Percentiles rank a stretch among this genome's conserved stretches.
phyloP scores from a whole-genome alignment of 2,797 vertebrate species.

The Spizella passerina region DNA sequence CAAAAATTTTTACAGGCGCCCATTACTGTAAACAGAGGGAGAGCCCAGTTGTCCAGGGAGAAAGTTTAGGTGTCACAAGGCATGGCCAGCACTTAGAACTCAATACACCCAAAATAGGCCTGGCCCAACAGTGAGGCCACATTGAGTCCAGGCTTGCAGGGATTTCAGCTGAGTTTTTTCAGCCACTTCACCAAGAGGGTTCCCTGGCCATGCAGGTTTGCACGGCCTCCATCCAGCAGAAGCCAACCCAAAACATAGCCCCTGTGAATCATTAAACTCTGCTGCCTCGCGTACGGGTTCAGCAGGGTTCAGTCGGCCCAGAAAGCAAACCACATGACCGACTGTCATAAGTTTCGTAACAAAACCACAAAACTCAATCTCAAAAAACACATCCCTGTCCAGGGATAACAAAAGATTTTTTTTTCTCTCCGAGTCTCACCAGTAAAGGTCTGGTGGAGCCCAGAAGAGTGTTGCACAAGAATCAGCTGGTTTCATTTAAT shows the following conservation, averaged over 20 bases:
- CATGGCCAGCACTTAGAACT: accelerated
- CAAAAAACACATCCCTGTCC: conserved; percentile 43
- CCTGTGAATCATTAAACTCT: conserved; percentile 6
- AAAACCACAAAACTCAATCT: conserved; percentile 52
- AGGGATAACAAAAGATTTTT: conserved; percentile 27
- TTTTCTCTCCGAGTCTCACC: background rate
- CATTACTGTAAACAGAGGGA: background rate
- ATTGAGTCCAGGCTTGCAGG: background rate
- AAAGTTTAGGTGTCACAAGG: background rate
- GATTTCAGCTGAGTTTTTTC: background rate
- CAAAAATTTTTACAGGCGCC: background rate
- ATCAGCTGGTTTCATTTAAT: conserved; percentile 41
- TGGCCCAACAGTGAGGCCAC: accelerated
- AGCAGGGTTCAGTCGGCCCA: conserved; percentile 20
- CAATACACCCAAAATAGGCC: background rate
- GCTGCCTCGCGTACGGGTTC: background rate
- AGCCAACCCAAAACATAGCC: background rate
- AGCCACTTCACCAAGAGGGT: background rate
- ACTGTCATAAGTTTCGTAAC: conserved; percentile 46
- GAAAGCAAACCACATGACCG: conserved; percentile 29
- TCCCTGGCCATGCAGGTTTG: background rate
- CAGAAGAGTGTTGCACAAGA: conserved; percentile 25
- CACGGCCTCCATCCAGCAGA: background rate
- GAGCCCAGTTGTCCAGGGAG: background rate
- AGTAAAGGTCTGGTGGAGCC: background rate